Base-by-base conservation (phyloP, 2,113 vertebrate species). In the Cebus imitator region DNA sequence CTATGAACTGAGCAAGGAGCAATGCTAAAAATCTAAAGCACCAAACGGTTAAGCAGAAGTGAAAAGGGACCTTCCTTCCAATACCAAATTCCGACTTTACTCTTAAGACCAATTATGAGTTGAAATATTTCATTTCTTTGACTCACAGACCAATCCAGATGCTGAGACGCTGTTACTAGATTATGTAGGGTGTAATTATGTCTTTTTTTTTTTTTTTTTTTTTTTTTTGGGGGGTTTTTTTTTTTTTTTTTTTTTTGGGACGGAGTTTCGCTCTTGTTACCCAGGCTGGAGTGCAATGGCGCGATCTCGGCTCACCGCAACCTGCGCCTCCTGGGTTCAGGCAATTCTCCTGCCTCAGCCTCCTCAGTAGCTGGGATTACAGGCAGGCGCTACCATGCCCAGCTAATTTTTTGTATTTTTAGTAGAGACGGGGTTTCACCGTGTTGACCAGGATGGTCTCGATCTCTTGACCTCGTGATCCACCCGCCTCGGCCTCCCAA, bases 131-230 rank as follows among this genome's bases (percentile, higher is more conserved):
- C 50, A 91, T 75, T 45, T 58, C 17, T 66, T 89, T 86, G 45
- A 61, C 43, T 58, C 68, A 93, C 5, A 45, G 43, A 76, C 7
- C 7, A 57, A 68, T 79, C 37, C 58, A 91, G 80, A 76, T 35
- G 1, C 18, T 48, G 37, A 84, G 48, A 55, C 18, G 75, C 57
- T 18, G 73, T 57, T 83, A 64, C 25, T n/a, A 27, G 11, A 45
- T 91, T 87, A 66, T 18, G 14, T 23, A 58, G n/a, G 25, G 3
- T 85, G 0, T 73, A 55, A 80, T 40, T 55, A 3, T 48, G 1
- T 6, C 30, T 66, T 92, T 70, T 70, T 94, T 52, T 25, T 72
- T 93, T 43, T 93, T 91, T 25, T 72, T 93, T 43, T 93, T 91
- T 43, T 8, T 40, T 40, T 40, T n/a, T n/a, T n/a, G n/a, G n/a